phyloP scores from a whole-genome alignment of 2,113 vertebrate genomes.

The Daubentonia madagascariensis region DNA sequence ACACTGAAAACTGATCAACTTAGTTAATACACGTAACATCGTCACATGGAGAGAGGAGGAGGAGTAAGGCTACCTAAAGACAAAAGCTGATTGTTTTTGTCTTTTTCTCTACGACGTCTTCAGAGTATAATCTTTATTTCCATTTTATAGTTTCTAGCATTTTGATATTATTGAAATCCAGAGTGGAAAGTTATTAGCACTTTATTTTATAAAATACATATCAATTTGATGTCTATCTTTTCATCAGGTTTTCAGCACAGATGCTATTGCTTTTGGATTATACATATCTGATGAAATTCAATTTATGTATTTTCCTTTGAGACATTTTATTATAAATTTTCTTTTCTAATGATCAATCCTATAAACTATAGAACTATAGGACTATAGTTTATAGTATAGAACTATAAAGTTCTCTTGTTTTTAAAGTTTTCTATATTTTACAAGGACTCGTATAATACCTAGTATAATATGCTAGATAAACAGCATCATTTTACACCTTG shows the following conservation, averaged over 20 bases:
- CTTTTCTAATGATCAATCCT: neutral
- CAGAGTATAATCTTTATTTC: neutral
- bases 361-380: too few species aligned
- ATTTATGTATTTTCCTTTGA: neutral
- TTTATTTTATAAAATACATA: neutral
- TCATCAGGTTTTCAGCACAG: neutral
- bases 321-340: neutral
- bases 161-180: neutral
- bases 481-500: neutral
- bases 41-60: neutral
- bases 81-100: neutral
- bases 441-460: neutral
- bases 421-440: constrained; percentile 4
- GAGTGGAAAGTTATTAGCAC: neutral
- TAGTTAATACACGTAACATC: neutral
- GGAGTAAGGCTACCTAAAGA: neutral
- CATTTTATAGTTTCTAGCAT: neutral
- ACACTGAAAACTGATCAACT: neutral
- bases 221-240: neutral
- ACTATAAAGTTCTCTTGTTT: neutral
- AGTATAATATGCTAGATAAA: neutral
- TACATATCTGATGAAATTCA: neutral
- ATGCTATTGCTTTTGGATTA: neutral
- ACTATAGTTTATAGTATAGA: too few species aligned
- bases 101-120: neutral